Percentiles rank a stretch among this genome's conserved stretches.
Evolutionary conservation across 2,888 invertebrate genomes (phyloP).

Genomic region (Pinctada fucata): DNA sequence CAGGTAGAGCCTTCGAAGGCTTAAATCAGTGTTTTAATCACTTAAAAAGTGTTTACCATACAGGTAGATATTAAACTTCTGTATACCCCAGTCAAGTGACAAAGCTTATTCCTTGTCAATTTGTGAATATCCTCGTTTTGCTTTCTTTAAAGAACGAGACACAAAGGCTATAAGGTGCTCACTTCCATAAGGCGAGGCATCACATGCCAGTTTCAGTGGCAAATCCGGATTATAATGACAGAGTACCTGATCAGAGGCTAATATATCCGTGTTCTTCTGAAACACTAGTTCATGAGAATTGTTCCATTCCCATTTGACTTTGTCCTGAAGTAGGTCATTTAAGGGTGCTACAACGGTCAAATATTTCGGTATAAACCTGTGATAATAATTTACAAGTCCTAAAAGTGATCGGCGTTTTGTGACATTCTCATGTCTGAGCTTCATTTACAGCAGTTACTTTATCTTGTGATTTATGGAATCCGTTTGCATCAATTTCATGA

Average conservation of each 20-base stretch:
- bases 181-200: conserved; percentile 13
- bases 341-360: conserved; percentile 8
- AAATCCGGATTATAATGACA: background rate
- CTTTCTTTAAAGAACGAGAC: conserved; percentile 6
- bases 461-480: conserved; percentile 19
- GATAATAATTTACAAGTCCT: conserved; percentile 21
- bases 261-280: background rate
- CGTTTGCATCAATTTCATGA: conserved; percentile 18
- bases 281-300: conserved; percentile 7
- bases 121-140: conserved; percentile 23
- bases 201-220: conserved; percentile 13
- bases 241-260: conserved; percentile 24
- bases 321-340: conserved; percentile 9
- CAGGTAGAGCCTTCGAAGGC: conserved; percentile 15
- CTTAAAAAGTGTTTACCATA: conserved; percentile 71
- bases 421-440: conserved; percentile 17
- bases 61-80: conserved; percentile 44
- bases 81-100: conserved; percentile 37
- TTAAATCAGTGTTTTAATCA: conserved; percentile 9
- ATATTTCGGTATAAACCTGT: conserved; percentile 7
- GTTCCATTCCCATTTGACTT: conserved; percentile 19
- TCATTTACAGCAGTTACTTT: conserved; percentile 19
- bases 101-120: conserved; percentile 49
- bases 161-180: conserved; percentile 10
- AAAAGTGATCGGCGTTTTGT: conserved; percentile 9